Evolutionary conservation across 2,113 vertebrate genomes (phyloP).

Genomic region (Tetraodon nigroviridis): DNA sequence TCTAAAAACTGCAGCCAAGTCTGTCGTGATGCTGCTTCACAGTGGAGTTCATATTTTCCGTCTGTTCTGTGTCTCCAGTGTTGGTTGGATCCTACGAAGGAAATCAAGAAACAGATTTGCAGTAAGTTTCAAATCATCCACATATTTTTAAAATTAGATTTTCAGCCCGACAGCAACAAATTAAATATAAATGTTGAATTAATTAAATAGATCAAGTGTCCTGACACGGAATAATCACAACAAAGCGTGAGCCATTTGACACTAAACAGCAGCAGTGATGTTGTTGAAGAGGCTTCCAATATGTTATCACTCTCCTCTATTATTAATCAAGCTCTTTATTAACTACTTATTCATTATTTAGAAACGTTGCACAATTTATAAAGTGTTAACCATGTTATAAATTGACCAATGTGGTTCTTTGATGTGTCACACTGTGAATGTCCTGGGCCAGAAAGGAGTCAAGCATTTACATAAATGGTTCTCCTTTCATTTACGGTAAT

Average conservation of each 20-base stretch:
- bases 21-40: conserved; percentile 2
- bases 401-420: no score
- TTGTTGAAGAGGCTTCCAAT: conserved; percentile 1
- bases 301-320: conserved; percentile 41
- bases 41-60: neutral
- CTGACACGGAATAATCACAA: conserved; percentile 12
- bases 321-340: conserved; percentile 42
- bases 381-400: neutral
- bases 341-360: conserved; percentile 2
- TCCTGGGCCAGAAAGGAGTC: neutral
- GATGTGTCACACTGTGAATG: no score
- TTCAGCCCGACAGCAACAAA: neutral
- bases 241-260: conserved; percentile 40
- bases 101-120: conserved; percentile 76
- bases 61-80: conserved; percentile 55
- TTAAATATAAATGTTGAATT: conserved; percentile 19
- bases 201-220: conserved; percentile 4
- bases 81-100: conserved; percentile 77
- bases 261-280: conserved; percentile 13
- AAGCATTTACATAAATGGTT: neutral
- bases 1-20: neutral
- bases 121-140: conserved; percentile 64
- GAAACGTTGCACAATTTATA: conserved; percentile 9
- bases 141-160: neutral
- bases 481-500: neutral